Conservation (phyloP, 2,797 vertebrate species). For the Onychomys leucogaster region DNA sequence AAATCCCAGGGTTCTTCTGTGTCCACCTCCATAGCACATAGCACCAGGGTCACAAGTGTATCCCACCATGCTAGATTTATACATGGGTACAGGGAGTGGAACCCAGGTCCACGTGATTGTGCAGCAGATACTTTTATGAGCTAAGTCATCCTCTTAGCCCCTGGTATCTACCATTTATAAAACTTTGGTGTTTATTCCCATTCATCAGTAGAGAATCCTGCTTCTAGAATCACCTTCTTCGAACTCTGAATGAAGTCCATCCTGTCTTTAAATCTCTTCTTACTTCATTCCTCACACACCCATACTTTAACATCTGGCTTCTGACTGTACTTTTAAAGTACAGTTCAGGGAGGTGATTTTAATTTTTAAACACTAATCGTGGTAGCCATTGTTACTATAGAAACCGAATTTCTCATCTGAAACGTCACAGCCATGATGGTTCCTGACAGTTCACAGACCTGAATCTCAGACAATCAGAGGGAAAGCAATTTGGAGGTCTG, state of each 20-base stretch:
- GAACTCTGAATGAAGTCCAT: background rate
- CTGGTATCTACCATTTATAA: background rate
- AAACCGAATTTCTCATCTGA: constrained; percentile 61
- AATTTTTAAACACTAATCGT: constrained; percentile 69
- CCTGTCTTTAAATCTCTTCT: background rate
- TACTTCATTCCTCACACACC: background rate
- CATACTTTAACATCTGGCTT: background rate
- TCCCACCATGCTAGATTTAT: background rate
- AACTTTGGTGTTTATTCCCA: background rate
- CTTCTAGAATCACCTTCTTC: background rate
- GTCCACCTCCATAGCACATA: background rate
- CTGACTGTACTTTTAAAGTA: constrained; percentile 24
- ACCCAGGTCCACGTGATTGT: too few relatives aligned
- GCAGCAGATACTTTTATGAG: background rate
- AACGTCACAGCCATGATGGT: background rate
- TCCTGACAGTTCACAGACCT: constrained; percentile 64
- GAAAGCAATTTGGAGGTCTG: constrained; percentile 35
- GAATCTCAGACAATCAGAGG: constrained; percentile 70
- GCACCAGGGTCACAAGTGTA: background rate
- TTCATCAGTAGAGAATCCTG: background rate
- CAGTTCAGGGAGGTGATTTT: constrained; percentile 61
- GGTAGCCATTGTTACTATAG: constrained; percentile 53
- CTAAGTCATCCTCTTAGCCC: too few relatives aligned
- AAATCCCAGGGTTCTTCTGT: background rate
- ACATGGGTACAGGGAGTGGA: background rate